phyloP scores from a whole-genome alignment of 1,140 invertebrate genomes.

The Dreissena polymorpha region DNA sequence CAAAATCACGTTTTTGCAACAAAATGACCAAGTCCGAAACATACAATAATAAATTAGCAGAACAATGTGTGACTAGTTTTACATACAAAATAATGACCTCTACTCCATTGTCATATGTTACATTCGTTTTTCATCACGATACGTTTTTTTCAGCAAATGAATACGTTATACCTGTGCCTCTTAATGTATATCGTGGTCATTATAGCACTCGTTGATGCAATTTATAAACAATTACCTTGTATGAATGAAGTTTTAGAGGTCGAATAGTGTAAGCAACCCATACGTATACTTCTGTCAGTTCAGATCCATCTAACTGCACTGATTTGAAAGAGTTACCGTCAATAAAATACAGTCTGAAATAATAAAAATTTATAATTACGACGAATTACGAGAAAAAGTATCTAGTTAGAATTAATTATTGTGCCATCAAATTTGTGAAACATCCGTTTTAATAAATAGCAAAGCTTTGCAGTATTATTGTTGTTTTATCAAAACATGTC shows the following conservation, averaged over 20 bases:
- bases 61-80: background rate
- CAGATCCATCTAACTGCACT: background rate
- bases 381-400: too few relatives aligned
- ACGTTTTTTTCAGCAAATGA: too few relatives aligned
- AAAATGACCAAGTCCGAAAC: background rate
- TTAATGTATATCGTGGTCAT: too few relatives aligned
- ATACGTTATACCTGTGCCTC: background rate
- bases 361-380: background rate
- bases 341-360: slow-evolving; percentile 25
- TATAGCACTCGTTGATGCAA: background rate
- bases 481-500: too few relatives aligned
- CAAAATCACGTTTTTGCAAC: background rate
- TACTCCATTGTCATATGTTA: background rate
- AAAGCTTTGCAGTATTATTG: too few relatives aligned
- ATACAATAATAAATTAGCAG: background rate
- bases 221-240: background rate
- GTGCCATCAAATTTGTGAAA: too few relatives aligned
- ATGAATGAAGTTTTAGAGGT: background rate
- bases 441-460: too few relatives aligned
- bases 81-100: background rate
- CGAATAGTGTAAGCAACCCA: too few relatives aligned
- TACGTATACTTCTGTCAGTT: background rate
- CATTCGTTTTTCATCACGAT: background rate
- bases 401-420: too few relatives aligned
- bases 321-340: background rate